Evolutionary conservation across 2,113 vertebrate species (phyloP), one percentile per base, ranked within the genome.

Genomic region (Phaethornis superciliosus): DNA sequence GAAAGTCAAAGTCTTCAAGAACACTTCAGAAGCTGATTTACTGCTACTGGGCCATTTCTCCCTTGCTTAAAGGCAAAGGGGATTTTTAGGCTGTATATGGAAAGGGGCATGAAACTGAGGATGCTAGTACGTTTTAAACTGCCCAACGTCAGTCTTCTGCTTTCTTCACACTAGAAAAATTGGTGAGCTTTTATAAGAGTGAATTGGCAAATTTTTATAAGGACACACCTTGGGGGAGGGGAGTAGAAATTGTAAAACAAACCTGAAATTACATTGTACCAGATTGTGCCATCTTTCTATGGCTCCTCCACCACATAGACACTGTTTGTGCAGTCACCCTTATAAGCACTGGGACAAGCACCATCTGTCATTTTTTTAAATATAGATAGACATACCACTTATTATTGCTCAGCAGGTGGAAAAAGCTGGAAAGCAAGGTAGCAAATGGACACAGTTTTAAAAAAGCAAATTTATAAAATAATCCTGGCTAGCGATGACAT

Each of bases 1-100:
- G 80, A 97, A 96, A 90, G 72, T 30, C 80, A 76, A 78, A 37
- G 89, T 96, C 80, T 96, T 98, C 74, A 96, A 27, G 78, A 97
- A 78, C 40, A 97, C 95, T 72, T 95, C 91, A n/a, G 81, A 95
- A 63, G 95, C 93, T 86, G 32, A 33, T 3, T 3, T 32, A 35
- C 46, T 67, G 27, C 37, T 77, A 3, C 51, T 19, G 47, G 20
- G 26, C 15, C 4, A 5, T 49, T 54, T 60, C n/a, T 87, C 27
- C 35, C 33, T 28, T 20, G 27, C 7, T n/a, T 54, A 47, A 60
- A 88, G 44, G 32, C 23, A 28, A 52, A 9, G 3, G 15, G 15
- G 46, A 49, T 4, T 30, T 81, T 55, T 18, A 67, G 47, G 23
- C 9, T 0, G 1, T 17, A 6, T 60, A 15, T 49, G 24, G 46